Evolutionary conservation across 2,888 invertebrate species (phyloP).

Genomic region (Oxytorus armatus): DNA sequence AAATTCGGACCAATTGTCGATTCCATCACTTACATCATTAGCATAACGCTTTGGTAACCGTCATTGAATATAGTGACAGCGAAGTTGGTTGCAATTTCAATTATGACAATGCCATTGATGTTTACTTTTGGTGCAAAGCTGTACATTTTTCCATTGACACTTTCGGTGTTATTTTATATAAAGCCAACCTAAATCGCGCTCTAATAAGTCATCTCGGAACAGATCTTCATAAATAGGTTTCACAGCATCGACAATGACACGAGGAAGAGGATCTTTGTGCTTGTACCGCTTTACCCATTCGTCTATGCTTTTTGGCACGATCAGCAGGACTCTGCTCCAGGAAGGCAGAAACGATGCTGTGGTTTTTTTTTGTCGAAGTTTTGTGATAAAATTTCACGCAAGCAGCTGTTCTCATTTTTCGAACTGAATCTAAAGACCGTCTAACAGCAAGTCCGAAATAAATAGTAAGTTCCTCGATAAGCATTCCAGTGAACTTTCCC

Average conservation of each 20-base stretch:
- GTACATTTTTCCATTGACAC: not conserved
- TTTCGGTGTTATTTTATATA: not conserved
- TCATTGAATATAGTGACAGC: slow-evolving; percentile 44
- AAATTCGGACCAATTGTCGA: no score
- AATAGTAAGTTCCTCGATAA: slow-evolving; percentile 1
- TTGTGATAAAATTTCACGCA: no score
- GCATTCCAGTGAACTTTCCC: not conserved
- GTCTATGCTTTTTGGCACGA: no score
- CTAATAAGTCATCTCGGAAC: not conserved
- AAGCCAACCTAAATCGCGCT: not conserved
- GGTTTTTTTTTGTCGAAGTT: not conserved
- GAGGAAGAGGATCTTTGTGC: no score
- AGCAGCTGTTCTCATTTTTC: no score
- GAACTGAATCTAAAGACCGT: not conserved
- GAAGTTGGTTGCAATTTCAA: slow-evolving; percentile 2
- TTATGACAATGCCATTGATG: not conserved
- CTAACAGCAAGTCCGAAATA: not conserved
- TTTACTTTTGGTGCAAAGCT: slow-evolving; percentile 4
- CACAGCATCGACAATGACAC: not conserved
- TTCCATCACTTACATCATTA: no score
- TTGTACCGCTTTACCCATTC: no score
- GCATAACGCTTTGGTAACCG: slow-evolving; percentile 40
- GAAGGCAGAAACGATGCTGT: no score
- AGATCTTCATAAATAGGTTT: not conserved
- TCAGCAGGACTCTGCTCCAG: no score